These are phyloP conservation scores for Sarcophaga carnaria DNA, from an alignment of 2,888 invertebrate genomes.

Conservation along the genomic window DNA sequence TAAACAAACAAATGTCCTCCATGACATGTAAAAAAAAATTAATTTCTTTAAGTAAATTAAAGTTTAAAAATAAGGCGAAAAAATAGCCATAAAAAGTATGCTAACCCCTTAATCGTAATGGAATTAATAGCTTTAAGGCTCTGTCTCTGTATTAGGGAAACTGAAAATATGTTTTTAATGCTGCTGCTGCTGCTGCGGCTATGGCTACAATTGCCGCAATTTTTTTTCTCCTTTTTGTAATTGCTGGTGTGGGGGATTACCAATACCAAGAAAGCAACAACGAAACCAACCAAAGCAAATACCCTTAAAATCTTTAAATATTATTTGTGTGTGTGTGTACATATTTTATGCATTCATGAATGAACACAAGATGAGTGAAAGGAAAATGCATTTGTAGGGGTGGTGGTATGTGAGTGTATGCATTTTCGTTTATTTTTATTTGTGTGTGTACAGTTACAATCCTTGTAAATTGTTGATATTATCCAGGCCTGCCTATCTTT, in stretches of 20 bases:
- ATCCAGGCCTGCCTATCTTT: slow-evolving; percentile 5
- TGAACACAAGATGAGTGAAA: slow-evolving; percentile 7
- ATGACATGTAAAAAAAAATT: too few species aligned
- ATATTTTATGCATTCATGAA: neutral
- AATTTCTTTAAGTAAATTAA: too few species aligned
- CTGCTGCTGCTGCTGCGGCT: slow-evolving; percentile 10
- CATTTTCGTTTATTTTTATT: neutral
- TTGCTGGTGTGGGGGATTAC: slow-evolving; percentile 49
- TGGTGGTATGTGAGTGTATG: neutral
- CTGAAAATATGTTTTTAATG: slow-evolving; percentile 42
- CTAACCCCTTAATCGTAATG: neutral
- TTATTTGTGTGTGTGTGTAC: neutral
- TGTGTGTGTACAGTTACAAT: neutral
- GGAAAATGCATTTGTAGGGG: neutral
- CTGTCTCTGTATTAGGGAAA: slow-evolving; percentile 40
- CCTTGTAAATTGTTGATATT: slow-evolving; percentile 44
- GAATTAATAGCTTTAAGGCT: slow-evolving; percentile 1
- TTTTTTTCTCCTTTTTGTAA: neutral
- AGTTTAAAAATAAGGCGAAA: too few species aligned
- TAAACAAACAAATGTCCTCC: too few species aligned
- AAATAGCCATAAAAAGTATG: too few species aligned
- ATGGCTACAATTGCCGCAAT: neutral
- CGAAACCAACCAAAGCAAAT: neutral
- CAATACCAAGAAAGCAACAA: slow-evolving; percentile 10
- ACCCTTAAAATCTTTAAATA: slow-evolving; percentile 15